A percentile compares a stretch with the other conserved stretches of the same genome.
phyloP scores from a whole-genome alignment of 1,140 invertebrate genomes.

The Habropoda laboriosa region DNA sequence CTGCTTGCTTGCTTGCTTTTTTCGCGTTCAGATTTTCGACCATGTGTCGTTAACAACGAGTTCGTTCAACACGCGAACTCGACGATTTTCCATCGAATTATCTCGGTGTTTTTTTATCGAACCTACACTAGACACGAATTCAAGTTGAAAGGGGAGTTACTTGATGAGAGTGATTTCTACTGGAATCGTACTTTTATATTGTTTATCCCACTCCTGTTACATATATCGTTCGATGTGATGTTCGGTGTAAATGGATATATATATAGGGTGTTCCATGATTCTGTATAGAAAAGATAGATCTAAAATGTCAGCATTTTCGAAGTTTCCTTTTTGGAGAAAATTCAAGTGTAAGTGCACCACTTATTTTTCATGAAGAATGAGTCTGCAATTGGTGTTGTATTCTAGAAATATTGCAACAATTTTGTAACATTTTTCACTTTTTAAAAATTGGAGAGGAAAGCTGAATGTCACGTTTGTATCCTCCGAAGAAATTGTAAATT shows the following conservation, averaged over 20 bases:
- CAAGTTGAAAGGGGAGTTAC: background rate
- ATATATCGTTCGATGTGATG: background rate
- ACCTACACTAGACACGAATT: background rate
- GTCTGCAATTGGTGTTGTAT: too few species aligned
- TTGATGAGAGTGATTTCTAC: background rate
- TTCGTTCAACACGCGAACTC: background rate
- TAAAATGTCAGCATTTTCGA: background rate
- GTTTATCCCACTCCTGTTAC: background rate
- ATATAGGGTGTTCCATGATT: background rate
- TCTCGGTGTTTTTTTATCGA: background rate
- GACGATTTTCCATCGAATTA: background rate
- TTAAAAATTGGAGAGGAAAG: too few species aligned
- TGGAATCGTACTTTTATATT: background rate
- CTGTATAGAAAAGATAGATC: background rate
- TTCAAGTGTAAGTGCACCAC: too few species aligned
- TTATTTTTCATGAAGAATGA: too few species aligned
- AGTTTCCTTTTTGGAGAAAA: background rate
- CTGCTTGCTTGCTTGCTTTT: constrained; percentile 77
- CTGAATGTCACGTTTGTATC: too few species aligned
- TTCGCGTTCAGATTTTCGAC: constrained; percentile 62
- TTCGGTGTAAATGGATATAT: constrained; percentile 1
- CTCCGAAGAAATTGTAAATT: too few species aligned
- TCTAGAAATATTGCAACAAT: too few species aligned
- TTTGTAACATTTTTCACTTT: too few species aligned
- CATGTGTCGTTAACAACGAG: background rate